Evolutionary conservation across 1,140 invertebrate genomes (phyloP).

Genomic region (Trigoniulus corallinus): DNA sequence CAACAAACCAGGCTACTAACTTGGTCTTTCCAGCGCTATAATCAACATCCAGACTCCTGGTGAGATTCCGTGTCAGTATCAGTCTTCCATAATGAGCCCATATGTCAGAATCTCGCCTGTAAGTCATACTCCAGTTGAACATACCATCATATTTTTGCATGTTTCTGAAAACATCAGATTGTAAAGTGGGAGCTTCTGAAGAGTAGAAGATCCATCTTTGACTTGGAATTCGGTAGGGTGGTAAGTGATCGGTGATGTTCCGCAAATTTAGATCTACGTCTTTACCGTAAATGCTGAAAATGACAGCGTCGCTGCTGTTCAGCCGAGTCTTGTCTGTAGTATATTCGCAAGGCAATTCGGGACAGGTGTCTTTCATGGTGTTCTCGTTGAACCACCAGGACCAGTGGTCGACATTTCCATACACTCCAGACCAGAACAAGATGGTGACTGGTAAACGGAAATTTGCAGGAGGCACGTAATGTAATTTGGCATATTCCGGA

Average conservation of each 20-base stretch:
- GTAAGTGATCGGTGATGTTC: not conserved
- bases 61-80: conserved; percentile 14
- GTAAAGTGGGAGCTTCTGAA: not conserved
- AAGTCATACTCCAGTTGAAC: conserved; percentile 45
- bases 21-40: conserved; percentile 11
- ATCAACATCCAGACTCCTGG: conserved; percentile 11
- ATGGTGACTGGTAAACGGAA: not conserved
- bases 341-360: not conserved
- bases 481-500: not conserved
- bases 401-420: not conserved
- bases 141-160: not conserved
- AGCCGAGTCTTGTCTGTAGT: not conserved
- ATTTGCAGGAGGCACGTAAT: not conserved
- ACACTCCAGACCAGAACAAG: not conserved
- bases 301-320: not conserved
- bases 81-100: conserved; percentile 27
- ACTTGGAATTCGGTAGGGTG: not conserved
- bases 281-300: not conserved
- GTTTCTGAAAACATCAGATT: not conserved
- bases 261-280: too few relatives aligned
- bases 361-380: not conserved
- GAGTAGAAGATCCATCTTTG: not conserved
- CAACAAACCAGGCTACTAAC: conserved; percentile 23
- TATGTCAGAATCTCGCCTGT: conserved; percentile 36
- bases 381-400: not conserved